Evolutionary conservation across 2,888 invertebrate genomes (phyloP), one percentile per base, ranked within the genome.

Genomic region (Aethes cnicana): DNA sequence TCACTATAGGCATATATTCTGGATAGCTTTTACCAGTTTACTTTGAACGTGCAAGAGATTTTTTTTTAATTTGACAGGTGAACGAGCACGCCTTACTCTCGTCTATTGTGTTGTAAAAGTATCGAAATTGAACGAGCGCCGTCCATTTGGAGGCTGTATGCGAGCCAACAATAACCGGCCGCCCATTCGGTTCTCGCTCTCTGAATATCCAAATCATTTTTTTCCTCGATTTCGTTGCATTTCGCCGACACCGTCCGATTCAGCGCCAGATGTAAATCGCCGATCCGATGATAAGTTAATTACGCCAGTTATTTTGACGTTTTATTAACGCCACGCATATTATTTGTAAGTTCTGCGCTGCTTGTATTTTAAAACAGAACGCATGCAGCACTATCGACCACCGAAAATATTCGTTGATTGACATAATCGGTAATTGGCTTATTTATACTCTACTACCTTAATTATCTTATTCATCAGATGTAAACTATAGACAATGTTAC

Each of bases 61-160:
- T 73, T n/a, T 67, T 75, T 87, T 87, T 88, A 86, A 89, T 89
- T 88, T 88, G 82, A 82, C 84, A 88, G 85, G 83, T 86, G 85
- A 87, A 65, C 69, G 89, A 81, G 62, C 87, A 82, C 86, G 84
- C 86, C 88, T 87, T 85, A 76, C 83, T 79, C 74, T 65, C 72
- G 66, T 72, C 87, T 77, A 87, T 88, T 88, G 88, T 88, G 77
- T 84, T 80, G 82, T 77, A 72, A 86, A 84, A 86, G 88, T 87
- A 88, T 88, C 84, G 84, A 83, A 87, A 88, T 87, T 86, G 87
- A 82, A 86, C 81, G 77, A 70, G 72, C 76, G 70, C 73, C 71
- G 78, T 86, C 88, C 86, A 86, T 85, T 87, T 84, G 77, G 76
- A 74, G 61, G 62, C 73, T 77, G 72, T 80, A 77, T 79, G 74